These are phyloP conservation scores for Gavia stellata DNA, from an alignment of 2,113 vertebrate species.

Conservation along the genomic window DNA sequence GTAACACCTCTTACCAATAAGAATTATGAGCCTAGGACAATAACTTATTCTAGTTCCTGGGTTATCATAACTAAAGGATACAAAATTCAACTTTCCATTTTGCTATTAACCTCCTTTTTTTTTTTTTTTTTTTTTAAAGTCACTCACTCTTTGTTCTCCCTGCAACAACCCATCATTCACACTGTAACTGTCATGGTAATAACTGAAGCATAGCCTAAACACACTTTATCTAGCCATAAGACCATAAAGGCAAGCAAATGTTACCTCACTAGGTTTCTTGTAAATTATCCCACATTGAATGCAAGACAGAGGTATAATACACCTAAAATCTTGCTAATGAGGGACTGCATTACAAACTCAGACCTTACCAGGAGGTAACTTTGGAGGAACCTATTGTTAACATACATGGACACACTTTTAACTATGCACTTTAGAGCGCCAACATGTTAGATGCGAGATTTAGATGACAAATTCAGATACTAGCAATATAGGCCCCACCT, in stretches of 20 bases:
- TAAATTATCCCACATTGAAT: neutral
- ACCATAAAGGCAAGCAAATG: neutral
- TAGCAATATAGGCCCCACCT: neutral
- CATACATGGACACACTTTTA: neutral
- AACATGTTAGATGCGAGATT: neutral
- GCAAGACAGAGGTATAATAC: neutral
- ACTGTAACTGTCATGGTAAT: neutral
- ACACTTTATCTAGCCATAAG: neutral
- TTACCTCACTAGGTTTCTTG: neutral
- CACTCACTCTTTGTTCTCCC: neutral
- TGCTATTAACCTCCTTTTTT: neutral
- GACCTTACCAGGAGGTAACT: neutral
- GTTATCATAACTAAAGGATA: neutral
- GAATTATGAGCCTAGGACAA: neutral
- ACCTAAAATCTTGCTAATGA: neutral
- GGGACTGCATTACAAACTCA: neutral
- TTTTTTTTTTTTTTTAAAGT: neutral
- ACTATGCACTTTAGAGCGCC: neutral
- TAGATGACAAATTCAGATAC: neutral
- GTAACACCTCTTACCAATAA: neutral
- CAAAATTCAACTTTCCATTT: neutral
- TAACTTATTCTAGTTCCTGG: neutral
- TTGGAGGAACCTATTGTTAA: neutral
- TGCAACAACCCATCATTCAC: neutral
- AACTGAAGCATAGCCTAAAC: neutral